Conservation (phyloP, 2,797 vertebrate genomes). For the Heliangelus exortis region DNA sequence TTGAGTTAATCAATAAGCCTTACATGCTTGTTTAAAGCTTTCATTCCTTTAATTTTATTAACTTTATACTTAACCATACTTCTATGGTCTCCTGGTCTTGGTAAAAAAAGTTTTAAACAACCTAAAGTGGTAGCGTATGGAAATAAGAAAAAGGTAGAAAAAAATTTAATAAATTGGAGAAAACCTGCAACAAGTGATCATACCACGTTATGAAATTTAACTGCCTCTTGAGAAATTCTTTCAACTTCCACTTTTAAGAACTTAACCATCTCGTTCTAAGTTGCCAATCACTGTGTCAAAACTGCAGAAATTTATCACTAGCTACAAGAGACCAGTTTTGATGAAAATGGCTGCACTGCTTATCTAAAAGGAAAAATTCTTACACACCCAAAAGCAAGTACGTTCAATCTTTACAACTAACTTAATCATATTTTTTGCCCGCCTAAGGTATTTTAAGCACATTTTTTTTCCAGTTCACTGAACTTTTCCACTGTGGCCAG, state of each 20-base stretch:
- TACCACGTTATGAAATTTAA: neutral
- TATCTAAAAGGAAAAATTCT: neutral
- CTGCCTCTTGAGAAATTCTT: slow-evolving; percentile 15
- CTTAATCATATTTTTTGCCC: neutral
- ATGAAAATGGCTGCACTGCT: neutral
- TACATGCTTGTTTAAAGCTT: slow-evolving; percentile 81
- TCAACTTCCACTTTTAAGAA: slow-evolving; percentile 35
- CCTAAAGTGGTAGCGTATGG: slow-evolving; percentile 77
- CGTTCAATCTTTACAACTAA: slow-evolving; percentile 23
- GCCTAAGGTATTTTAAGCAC: neutral
- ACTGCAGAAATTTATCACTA: neutral
- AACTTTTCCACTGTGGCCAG: neutral
- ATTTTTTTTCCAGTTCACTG: neutral
- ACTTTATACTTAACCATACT: slow-evolving; percentile 80
- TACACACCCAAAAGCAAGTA: neutral
- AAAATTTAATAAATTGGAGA: slow-evolving; percentile 36
- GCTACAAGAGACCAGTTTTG: neutral
- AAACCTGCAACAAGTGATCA: neutral
- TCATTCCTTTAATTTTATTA: slow-evolving; percentile 70
- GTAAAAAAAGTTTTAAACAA: slow-evolving; percentile 77
- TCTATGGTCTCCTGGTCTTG: slow-evolving; percentile 77
- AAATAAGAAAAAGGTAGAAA: slow-evolving; percentile 61
- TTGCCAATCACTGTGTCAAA: neutral
- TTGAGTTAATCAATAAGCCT: slow-evolving; percentile 72
- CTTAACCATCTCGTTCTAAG: neutral